Conservation (phyloP, 2,888 invertebrate species). For the Junonia oenone region DNA sequence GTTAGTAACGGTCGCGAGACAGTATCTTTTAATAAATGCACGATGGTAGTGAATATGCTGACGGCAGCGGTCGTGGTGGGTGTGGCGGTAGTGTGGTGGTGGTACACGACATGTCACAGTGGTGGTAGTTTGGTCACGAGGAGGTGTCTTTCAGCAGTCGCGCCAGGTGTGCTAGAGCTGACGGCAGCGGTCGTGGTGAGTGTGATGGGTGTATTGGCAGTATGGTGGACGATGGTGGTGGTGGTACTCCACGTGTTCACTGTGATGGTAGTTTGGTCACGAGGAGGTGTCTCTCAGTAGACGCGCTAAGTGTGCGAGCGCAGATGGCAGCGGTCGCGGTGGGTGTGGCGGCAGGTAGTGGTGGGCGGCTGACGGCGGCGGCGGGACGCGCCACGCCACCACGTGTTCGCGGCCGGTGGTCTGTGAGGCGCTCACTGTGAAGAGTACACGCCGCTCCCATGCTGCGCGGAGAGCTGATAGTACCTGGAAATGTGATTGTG, state of each 20-base stretch:
- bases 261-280: background rate
- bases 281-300: slow-evolving; percentile 38
- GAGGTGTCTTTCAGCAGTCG: background rate
- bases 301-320: slow-evolving; percentile 35
- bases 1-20: too few species aligned
- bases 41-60: slow-evolving; percentile 31
- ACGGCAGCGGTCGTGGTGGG: slow-evolving; percentile 30
- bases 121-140: slow-evolving; percentile 50
- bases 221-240: background rate
- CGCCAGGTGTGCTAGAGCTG: background rate
- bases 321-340: slow-evolving; percentile 29
- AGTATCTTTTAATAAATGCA: too few species aligned
- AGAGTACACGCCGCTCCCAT: slow-evolving; percentile 90
- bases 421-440: slow-evolving; percentile 91
- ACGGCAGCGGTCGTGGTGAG: background rate
- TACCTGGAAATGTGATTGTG: slow-evolving; percentile 64
- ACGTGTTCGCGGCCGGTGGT: slow-evolving; percentile 95
- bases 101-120: slow-evolving; percentile 44
- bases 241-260: slow-evolving; percentile 27
- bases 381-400: slow-evolving; percentile 87
- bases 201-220: background rate
- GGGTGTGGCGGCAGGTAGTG: slow-evolving; percentile 40
- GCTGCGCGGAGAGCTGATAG: slow-evolving; percentile 87
- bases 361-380: slow-evolving; percentile 47
- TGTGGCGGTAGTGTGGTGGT: slow-evolving; percentile 38